Base-by-base conservation (phyloP, 2,888 invertebrate genomes). In the Plagiodera versicolora region DNA sequence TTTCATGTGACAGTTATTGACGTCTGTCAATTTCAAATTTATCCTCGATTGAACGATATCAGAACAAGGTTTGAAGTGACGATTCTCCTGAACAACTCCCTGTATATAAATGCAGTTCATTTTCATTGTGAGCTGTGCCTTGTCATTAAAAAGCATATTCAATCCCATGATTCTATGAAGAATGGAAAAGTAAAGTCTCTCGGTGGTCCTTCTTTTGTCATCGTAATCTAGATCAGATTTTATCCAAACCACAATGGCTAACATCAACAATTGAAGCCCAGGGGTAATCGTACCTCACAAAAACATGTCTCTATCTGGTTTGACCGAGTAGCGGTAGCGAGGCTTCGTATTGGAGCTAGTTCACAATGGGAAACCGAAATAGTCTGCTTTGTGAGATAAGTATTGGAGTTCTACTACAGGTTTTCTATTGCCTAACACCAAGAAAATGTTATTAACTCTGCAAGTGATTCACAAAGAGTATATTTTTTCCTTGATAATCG, bases 191-290 rank as follows among this genome's bases (percentile, higher is more conserved):
- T 11, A 24, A 11, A 50, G 50, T 10, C 16, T 16, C 9, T n/a
- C 17, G 14, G 0, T 30, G 19, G 20, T 18, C 18, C n/a, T 17
- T n/a, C 50, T 50, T 30, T 30, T 50, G 50, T 50, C 17, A 16
- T 1, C 30, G 14, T 5, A 2, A 24, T 30, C 9, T 30, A 17
- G 30, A 49, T 47, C 53, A 35, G 64, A 66, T 63, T 58, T 46
- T 57, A 66, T 64, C 72, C 75, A 65, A 46, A 17, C 67, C 68
- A 77, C 77, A 77, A 77, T 75, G 68, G 67, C 63, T 49, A 64
- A 67, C 69, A 71, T 74, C 75, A 77, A 77, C 76, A 77, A 77
- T 75, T 74, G 77, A 77, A 77, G 75, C 76, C 77, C 77, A 73
- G 61, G 76, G 75, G 76, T 76, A 77, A 77, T 77, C 77, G 77